These are phyloP conservation scores for Paramormyrops hopkinsi DNA, from an alignment of 2,797 vertebrate species.

Conservation along the genomic window DNA sequence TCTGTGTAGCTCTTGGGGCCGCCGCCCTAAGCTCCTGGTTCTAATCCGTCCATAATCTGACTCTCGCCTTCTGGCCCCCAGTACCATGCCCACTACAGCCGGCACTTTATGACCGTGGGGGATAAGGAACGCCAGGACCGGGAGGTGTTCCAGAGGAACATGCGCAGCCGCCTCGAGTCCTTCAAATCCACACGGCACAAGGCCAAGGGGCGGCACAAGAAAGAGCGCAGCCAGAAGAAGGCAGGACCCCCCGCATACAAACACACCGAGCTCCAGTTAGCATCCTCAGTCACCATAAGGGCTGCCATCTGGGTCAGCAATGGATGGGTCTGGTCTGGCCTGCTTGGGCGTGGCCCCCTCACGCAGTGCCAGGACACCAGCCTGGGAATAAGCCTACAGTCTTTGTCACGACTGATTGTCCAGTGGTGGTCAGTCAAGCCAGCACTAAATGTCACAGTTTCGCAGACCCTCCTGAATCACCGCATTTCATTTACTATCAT, in stretches of 20 bases:
- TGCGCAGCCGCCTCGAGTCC: constrained; percentile 87
- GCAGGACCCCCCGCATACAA: constrained; percentile 43
- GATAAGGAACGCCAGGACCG: constrained; percentile 87
- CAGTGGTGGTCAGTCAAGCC: not conserved
- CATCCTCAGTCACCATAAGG: not conserved
- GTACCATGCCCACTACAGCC: constrained; percentile 93
- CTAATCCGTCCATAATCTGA: not conserved
- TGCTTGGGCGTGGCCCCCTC: not conserved
- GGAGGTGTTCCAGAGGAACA: constrained; percentile 93
- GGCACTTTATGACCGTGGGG: constrained; percentile 86
- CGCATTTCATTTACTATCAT: not conserved
- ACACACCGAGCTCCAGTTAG: not conserved
- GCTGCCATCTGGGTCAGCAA: not conserved
- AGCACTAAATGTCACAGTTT: not conserved
- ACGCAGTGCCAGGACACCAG: not conserved
- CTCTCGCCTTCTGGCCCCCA: constrained; percentile 42
- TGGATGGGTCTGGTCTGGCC: not conserved
- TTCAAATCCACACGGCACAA: constrained; percentile 88
- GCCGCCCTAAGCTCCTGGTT: not conserved
- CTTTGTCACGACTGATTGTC: constrained; percentile 21
- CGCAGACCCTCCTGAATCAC: not conserved
- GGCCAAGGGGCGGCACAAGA: constrained; percentile 74
- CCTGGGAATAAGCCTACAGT: not conserved
- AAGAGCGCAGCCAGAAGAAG: constrained; percentile 81
- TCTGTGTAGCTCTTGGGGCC: not conserved